phyloP scores from a whole-genome alignment of 2,888 invertebrate genomes.

The Hetaerina titia region DNA sequence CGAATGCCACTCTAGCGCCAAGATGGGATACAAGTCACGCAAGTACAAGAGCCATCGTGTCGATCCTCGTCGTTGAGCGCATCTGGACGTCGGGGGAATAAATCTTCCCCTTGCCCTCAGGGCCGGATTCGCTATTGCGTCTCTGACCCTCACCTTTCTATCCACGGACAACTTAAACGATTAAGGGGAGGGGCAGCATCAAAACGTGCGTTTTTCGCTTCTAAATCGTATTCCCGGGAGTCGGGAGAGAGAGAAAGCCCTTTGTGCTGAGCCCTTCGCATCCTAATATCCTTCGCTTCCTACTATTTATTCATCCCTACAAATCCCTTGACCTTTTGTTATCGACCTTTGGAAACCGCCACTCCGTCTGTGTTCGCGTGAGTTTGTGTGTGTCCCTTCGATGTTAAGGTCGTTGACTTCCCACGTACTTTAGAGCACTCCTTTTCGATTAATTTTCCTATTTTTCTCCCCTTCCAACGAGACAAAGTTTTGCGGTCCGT shows the following conservation, averaged over 20 bases:
- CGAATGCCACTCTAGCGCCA: neutral
- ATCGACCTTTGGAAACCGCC: neutral
- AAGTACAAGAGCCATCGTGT: neutral
- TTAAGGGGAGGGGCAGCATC: neutral
- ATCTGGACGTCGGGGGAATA: neutral
- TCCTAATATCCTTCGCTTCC: neutral
- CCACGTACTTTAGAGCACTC: neutral
- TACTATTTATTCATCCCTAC: neutral
- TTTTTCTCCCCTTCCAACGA: neutral
- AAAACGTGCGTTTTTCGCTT: neutral
- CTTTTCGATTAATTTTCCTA: conserved; percentile 5
- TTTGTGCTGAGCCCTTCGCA: neutral
- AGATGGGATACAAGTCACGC: neutral
- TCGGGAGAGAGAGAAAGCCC: neutral
- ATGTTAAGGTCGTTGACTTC: neutral
- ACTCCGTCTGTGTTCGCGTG: neutral
- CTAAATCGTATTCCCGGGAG: neutral
- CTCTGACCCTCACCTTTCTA: neutral
- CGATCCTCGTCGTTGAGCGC: neutral
- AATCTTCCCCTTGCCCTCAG: neutral
- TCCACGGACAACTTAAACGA: neutral
- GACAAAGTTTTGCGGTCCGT: neutral
- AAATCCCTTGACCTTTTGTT: conserved; percentile 13
- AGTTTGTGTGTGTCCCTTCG: neutral
- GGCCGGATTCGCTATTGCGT: neutral